Evolutionary conservation across 2,797 vertebrate genomes (phyloP).

Genomic region (Chelon labrosus): DNA sequence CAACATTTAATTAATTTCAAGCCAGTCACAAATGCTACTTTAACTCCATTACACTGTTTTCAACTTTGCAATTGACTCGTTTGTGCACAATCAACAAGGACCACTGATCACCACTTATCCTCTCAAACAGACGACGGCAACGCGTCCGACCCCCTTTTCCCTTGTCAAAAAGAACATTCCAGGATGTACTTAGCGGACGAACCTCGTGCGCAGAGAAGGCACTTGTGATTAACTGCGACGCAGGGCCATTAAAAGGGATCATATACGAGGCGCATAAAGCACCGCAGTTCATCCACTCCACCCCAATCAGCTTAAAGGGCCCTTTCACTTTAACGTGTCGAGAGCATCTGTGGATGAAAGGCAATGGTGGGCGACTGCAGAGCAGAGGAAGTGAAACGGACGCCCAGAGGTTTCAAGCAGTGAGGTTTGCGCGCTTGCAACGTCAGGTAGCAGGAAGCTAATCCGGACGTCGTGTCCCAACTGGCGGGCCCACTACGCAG

Average conservation of each 20-base stretch:
- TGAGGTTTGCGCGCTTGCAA: not conserved
- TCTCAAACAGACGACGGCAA: constrained; percentile 26
- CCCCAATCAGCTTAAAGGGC: constrained; percentile 59
- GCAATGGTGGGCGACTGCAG: constrained; percentile 2
- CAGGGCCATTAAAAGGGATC: constrained; percentile 44
- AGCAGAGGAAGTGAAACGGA: constrained; percentile 3
- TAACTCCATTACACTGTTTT: constrained; percentile 42
- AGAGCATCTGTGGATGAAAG: constrained; percentile 52
- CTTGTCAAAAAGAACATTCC: constrained; percentile 47
- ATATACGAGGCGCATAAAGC: constrained; percentile 50
- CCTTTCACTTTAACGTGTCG: constrained; percentile 62
- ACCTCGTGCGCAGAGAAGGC: constrained; percentile 28
- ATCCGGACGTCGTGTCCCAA: not conserved
- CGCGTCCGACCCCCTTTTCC: constrained; percentile 16
- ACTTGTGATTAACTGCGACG: constrained; percentile 61
- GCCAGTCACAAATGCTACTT: constrained; percentile 28
- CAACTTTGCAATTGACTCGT: constrained; percentile 35
- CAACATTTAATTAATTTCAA: constrained; percentile 49
- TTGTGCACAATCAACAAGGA: constrained; percentile 24
- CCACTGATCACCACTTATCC: constrained; percentile 47
- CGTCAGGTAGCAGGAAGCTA: not conserved
- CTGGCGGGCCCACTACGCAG: too few species aligned
- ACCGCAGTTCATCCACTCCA: constrained; percentile 62
- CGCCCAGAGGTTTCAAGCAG: not conserved
- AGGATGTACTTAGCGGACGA: constrained; percentile 51